A percentile compares a stretch with the other conserved stretches of the same genome.
Evolutionary conservation across 2,888 invertebrate species (phyloP).

Genomic region (Selenia dentaria): DNA sequence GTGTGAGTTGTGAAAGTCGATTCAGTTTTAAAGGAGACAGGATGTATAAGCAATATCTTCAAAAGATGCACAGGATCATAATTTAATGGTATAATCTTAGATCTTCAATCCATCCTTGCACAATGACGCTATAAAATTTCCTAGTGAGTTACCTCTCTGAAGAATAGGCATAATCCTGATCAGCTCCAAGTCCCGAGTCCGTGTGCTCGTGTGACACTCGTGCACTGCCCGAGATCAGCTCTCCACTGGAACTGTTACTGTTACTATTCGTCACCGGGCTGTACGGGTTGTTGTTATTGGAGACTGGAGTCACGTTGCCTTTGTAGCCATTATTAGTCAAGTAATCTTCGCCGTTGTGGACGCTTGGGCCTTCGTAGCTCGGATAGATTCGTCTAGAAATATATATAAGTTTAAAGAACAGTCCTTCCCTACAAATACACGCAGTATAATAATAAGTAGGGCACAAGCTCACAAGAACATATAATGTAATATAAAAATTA

Average conservation of each 20-base stretch:
- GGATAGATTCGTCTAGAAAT: constrained; percentile 73
- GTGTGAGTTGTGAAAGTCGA: too few relatives aligned
- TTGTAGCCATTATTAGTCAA: constrained; percentile 77
- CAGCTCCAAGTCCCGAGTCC: constrained; percentile 90
- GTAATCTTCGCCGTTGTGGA: constrained; percentile 65
- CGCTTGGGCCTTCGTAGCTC: constrained; percentile 67
- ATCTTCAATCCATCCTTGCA: too few relatives aligned
- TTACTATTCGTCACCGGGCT: constrained; percentile 80
- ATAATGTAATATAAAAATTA: too few relatives aligned
- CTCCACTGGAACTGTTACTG: constrained; percentile 81
- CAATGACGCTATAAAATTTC: too few relatives aligned
- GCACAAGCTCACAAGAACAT: too few relatives aligned
- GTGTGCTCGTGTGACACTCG: constrained; percentile 90
- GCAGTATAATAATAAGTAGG: too few relatives aligned
- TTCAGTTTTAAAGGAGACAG: too few relatives aligned
- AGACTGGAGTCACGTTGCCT: constrained; percentile 62
- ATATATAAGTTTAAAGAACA: constrained; percentile 6
- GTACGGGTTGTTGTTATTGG: constrained; percentile 79
- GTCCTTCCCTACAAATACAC: too few relatives aligned
- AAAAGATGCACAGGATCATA: too few relatives aligned
- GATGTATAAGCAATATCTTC: too few relatives aligned
- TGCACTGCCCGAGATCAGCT: constrained; percentile 77
- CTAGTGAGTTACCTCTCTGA: constrained; percentile 87
- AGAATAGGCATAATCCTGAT: constrained; percentile 90
- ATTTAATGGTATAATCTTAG: too few relatives aligned